Conservation (phyloP, 2,888 invertebrate species). For the Macrophya alboannulata region DNA sequence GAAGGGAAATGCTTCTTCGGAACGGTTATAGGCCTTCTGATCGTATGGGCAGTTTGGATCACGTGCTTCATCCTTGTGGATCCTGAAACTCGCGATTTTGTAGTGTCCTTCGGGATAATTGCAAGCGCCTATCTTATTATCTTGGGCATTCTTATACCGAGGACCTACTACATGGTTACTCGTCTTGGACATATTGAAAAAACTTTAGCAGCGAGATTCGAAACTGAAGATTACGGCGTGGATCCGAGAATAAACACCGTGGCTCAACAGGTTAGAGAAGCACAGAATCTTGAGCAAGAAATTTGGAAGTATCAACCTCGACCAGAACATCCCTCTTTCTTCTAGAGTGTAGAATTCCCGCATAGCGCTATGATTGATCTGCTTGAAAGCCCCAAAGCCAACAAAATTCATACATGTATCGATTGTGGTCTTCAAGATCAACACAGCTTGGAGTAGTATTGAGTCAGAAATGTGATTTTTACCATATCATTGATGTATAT, state of each 20-base stretch:
- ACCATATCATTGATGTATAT: neutral
- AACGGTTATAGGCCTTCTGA: constrained; percentile 81
- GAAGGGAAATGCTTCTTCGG: constrained; percentile 84
- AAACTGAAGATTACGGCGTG: constrained; percentile 67
- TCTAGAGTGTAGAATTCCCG: constrained; percentile 51
- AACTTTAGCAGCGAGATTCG: constrained; percentile 68
- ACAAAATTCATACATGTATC: neutral
- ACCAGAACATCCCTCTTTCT: constrained; percentile 62
- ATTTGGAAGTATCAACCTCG: constrained; percentile 62
- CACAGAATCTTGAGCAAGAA: constrained; percentile 59
- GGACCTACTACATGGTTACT: constrained; percentile 86
- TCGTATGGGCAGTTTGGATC: constrained; percentile 82
- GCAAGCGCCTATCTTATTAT: constrained; percentile 85
- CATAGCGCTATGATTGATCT: neutral
- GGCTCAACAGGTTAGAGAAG: constrained; percentile 71
- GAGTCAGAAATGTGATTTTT: constrained; percentile 3
- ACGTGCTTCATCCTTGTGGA: constrained; percentile 83
- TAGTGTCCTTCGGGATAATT: constrained; percentile 84
- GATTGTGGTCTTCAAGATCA: neutral
- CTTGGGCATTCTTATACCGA: constrained; percentile 85
- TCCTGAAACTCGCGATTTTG: constrained; percentile 82
- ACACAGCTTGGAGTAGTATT: neutral
- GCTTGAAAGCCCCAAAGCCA: neutral
- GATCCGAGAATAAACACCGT: constrained; percentile 72
- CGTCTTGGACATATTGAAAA: constrained; percentile 84